A percentile compares a stretch with the other conserved stretches of the same genome.
Evolutionary conservation across 2,888 invertebrate genomes (phyloP).

Genomic region (Eumacrocentrus americanus): DNA sequence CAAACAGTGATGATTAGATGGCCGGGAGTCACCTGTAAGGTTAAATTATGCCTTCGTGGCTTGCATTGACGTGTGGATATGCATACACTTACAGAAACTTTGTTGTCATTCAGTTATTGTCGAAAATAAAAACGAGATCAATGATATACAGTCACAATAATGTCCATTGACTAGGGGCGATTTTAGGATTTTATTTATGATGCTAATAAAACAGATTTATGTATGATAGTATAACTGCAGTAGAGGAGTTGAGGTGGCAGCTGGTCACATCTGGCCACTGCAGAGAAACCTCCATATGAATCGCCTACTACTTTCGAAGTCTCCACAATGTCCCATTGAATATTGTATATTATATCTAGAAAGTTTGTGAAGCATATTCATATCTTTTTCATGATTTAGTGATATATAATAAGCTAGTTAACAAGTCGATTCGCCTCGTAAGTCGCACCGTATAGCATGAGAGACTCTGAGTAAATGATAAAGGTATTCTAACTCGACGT

Average conservation of each 20-base stretch:
- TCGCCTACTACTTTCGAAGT: background rate
- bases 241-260: background rate
- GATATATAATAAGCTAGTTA: background rate
- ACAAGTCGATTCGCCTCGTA: too few species aligned
- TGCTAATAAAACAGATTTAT: background rate
- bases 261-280: background rate
- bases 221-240: conserved; percentile 11
- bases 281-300: too few species aligned
- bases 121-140: too few species aligned
- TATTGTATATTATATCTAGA: background rate
- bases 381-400: background rate
- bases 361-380: too few species aligned
- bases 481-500: conserved; percentile 18
- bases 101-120: too few species aligned
- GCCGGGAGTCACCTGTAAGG: too few species aligned
- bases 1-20: too few species aligned
- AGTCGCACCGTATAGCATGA: background rate
- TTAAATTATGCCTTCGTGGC: too few species aligned
- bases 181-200: background rate
- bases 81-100: too few species aligned
- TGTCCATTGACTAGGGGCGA: too few species aligned
- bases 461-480: conserved; percentile 15
- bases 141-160: too few species aligned
- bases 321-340: background rate
- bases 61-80: too few species aligned